Evolutionary conservation across 2,113 vertebrate species (phyloP), one percentile per base, ranked within the genome.

Genomic region (Nycticorax nycticorax): DNA sequence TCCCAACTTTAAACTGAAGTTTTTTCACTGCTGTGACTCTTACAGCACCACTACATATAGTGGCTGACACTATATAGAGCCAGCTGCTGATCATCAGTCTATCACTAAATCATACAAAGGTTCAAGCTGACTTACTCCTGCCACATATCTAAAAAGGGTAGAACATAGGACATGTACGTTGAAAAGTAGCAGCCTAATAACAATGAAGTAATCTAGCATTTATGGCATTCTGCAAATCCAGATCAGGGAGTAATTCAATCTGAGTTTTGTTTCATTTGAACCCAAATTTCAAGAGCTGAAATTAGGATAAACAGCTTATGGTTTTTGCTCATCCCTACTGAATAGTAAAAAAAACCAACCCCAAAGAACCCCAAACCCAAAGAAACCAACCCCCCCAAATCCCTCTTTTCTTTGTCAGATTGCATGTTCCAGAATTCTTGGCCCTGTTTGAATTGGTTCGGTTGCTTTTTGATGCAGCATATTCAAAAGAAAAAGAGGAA

Each of bases 371-470:
- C 18, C 18, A 22, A 48, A 22, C 39, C 4, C 3, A 52, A 63
- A 27, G 13, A 30, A 41, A 2, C 35, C 6, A 20, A 50, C 39
- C 12, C 3, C 9, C 19, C 4, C 0, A 39, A 23, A 10, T 10
- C 5, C 4, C 7, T 13, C 5, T 75, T 63, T 53, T 59, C 55
- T 63, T 8, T 75, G 39, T 33, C n/a, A 79, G 22, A 59, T n/a
- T 28, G 3, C 8, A 27, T 17, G 2, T 84, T 85, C 35, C 32
- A 59, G 11, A 63, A 56, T 37, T 41, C 19, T 33, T 74, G 13
- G 8, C 9, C 41, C 33, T 77, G 23, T 43, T 57, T 75, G 50
- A 80, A 71, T 41, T 59, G n/a, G 8, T 85, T 79, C 67, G 30
- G 6, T 83, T 91, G 15, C 3, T 72, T 89, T 81, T 73, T n/a